Conservation (phyloP, 2,797 vertebrate genomes). For the Bucorvus abyssinicus region DNA sequence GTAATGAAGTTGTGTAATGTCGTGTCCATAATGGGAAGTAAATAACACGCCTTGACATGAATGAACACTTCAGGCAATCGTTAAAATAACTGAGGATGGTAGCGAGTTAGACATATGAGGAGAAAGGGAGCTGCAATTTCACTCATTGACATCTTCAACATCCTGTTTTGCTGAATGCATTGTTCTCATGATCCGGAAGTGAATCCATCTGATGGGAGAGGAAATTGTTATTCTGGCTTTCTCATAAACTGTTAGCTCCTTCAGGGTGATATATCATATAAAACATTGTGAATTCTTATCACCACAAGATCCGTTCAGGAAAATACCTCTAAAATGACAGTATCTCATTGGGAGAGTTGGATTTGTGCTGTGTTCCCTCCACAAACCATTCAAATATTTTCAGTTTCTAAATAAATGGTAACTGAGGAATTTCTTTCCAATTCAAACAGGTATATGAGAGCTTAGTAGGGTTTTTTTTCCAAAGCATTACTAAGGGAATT, state of each 20-base stretch:
- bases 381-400: background rate
- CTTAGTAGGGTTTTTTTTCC: background rate
- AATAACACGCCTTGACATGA: slow-evolving; percentile 60
- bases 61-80: slow-evolving; percentile 48
- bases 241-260: background rate
- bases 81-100: slow-evolving; percentile 64
- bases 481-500: background rate
- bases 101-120: slow-evolving; percentile 33
- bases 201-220: background rate
- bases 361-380: background rate
- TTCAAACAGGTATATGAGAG: background rate
- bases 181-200: background rate
- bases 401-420: background rate
- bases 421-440: background rate
- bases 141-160: background rate
- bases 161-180: background rate
- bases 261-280: background rate
- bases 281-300: background rate
- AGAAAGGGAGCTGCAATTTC: background rate
- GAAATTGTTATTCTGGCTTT: background rate
- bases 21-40: slow-evolving; percentile 54
- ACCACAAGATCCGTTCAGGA: background rate
- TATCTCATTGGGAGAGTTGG: background rate
- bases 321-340: background rate
- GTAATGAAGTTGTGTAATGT: slow-evolving; percentile 37